Evolutionary conservation across 2,797 vertebrate genomes (phyloP), one percentile per base, ranked within the genome.

Genomic region (Erethizon dorsatum): DNA sequence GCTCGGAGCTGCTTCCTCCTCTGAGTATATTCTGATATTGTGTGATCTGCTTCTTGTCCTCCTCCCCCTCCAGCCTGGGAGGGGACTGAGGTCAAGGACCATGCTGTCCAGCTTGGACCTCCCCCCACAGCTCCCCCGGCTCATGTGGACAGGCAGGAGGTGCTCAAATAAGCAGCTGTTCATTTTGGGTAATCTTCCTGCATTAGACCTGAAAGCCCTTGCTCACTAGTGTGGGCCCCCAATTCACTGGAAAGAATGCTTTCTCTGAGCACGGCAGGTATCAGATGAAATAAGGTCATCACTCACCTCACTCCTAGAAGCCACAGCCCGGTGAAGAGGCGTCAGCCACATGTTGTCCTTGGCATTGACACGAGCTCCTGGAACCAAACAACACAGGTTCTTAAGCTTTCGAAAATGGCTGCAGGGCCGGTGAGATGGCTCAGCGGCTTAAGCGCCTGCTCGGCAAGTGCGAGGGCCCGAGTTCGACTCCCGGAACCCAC

Each of bases 281-380:
- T 26, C 73, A 77, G 63, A 57, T 69, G 47, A 87, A 59, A 97
- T 33, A 50, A 83, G 67, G 89, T 28, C 87, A 57, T 90, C 92
- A 98, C 98, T 99, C 98, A 99, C 99, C 98, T 99, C 99, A 52
- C 99, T 99, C 96, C 99, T 99, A 79, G 99, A 99, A 67, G 99
- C 99, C 96, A 99, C 99, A 0, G 99, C 99, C 6, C 99, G 99
- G 97, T 99, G 99, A 37, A 99, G 99, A 77, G 99, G 99, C 59
- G 99, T 99, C 98, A 99, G 99, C 99, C 99, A 99, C 99, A 99
- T 99, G 91, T 99, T 99, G 97, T 99, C 99, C 99, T 99, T 99
- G 98, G 99, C 99, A 95, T 99, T 99, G 86, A 99, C 99, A 69
- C 99, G 99, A 78, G 99, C 99, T 0, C 99, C 99, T 99, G 98